phyloP scores from a whole-genome alignment of 2,797 vertebrate genomes.

The Phataginus tricuspis region DNA sequence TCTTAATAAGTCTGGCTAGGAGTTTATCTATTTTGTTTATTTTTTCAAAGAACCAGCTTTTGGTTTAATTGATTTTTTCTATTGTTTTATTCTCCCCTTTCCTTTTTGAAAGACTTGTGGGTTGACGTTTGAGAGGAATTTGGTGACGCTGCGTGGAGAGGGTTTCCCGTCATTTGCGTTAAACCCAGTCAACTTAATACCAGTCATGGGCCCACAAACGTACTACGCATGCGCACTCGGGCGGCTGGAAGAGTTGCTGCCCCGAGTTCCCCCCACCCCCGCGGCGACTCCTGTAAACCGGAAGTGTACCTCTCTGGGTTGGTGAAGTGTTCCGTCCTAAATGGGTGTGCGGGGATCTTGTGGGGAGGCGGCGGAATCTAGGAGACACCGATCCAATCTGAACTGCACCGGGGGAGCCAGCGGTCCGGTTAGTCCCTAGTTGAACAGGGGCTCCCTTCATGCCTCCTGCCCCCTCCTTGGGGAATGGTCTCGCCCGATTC shows the following conservation, averaged over 20 bases:
- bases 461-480: not conserved
- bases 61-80: too few species aligned
- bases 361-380: not conserved
- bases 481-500: not conserved
- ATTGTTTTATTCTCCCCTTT: too few species aligned
- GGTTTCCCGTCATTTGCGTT: too few species aligned
- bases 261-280: not conserved
- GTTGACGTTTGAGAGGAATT: not conserved
- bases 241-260: fast-evolving
- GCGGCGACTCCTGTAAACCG: not conserved
- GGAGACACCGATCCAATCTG: not conserved
- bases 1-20: too few species aligned
- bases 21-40: too few species aligned
- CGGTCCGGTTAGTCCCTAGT: not conserved
- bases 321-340: not conserved
- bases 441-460: not conserved
- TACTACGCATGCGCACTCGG: not conserved
- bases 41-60: too few species aligned
- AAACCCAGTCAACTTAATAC: too few species aligned
- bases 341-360: not conserved
- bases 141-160: not conserved
- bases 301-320: too few species aligned
- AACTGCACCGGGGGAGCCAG: not conserved
- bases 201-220: fast-evolving
- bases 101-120: not conserved